These are phyloP conservation scores for Coendou prehensilis DNA, from an alignment of 2,797 vertebrate genomes.

Conservation along the genomic window DNA sequence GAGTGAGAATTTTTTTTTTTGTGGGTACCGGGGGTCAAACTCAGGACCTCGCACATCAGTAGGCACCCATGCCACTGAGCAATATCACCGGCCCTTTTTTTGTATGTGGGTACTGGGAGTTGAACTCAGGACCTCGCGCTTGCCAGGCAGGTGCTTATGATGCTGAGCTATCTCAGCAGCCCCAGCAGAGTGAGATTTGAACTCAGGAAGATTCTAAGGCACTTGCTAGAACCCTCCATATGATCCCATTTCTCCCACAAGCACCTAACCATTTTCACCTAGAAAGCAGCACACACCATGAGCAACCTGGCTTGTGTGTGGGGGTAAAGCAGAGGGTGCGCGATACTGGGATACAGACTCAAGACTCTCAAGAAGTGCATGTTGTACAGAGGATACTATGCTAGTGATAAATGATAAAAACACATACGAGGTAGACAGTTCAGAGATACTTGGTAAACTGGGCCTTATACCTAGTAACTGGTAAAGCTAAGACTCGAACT, in stretches of 20 bases:
- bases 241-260: background rate
- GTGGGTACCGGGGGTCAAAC: too few relatives aligned
- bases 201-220: background rate
- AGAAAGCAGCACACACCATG: background rate
- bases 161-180: too few relatives aligned
- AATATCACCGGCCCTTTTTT: too few relatives aligned
- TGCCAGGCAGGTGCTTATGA: too few relatives aligned
- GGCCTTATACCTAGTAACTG: background rate
- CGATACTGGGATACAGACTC: background rate
- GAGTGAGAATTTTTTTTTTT: background rate
- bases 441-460: background rate
- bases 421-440: slow-evolving; percentile 18
- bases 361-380: background rate
- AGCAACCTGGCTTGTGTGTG: background rate
- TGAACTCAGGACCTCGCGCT: too few relatives aligned
- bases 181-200: background rate
- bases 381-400: background rate
- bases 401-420: slow-evolving; percentile 11
- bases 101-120: too few relatives aligned
- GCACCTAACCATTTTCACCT: background rate
- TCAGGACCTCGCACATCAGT: too few relatives aligned
- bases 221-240: background rate
- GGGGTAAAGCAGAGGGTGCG: rapidly evolving
- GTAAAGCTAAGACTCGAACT: background rate
- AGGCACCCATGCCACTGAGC: too few relatives aligned